A percentile compares a stretch with the other conserved stretches of the same genome.
Conservation (phyloP, 2,888 invertebrate genomes). For the Dolichomitus sp. region DNA sequence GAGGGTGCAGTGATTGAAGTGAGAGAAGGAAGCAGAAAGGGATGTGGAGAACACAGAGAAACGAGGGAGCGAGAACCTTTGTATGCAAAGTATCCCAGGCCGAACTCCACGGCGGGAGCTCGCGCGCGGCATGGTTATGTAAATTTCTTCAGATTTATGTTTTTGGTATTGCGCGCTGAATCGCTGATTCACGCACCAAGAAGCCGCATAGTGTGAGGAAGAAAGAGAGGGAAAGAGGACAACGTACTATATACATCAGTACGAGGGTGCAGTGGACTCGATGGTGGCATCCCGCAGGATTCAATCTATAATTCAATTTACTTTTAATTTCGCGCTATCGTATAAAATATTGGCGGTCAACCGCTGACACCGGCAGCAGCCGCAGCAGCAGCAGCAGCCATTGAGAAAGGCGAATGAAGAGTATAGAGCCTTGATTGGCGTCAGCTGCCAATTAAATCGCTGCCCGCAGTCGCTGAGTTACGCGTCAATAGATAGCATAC, state of each 20-base stretch:
- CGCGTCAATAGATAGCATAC: slow-evolving; percentile 14
- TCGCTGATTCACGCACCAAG: slow-evolving; percentile 72
- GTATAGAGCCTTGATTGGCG: slow-evolving; percentile 59
- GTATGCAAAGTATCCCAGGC: slow-evolving; percentile 76
- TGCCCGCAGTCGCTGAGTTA: slow-evolving; percentile 14
- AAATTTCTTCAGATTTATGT: slow-evolving; percentile 77
- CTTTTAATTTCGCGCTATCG: slow-evolving; percentile 65
- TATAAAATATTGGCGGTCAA: slow-evolving; percentile 62
- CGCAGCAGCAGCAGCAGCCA: slow-evolving; percentile 11
- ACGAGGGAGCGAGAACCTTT: slow-evolving; percentile 65
- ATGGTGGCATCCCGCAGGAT: slow-evolving; percentile 23
- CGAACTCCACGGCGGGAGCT: slow-evolving; percentile 73
- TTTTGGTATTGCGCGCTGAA: slow-evolving; percentile 75
- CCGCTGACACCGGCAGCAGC: slow-evolving; percentile 36
- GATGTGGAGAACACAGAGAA: slow-evolving; percentile 24
- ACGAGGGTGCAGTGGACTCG: slow-evolving; percentile 10
- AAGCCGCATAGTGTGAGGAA: background rate
- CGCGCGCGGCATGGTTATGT: slow-evolving; percentile 73
- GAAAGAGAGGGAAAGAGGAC: background rate
- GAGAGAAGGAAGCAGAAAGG: slow-evolving; percentile 4
- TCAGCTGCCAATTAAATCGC: slow-evolving; percentile 68
- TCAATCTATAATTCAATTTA: slow-evolving; percentile 68
- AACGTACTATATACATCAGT: background rate
- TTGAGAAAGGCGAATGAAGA: slow-evolving; percentile 52
- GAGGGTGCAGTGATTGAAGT: slow-evolving; percentile 30